Percentiles rank a stretch among this genome's conserved stretches.
These are phyloP conservation scores for Elmis aenea DNA, from an alignment of 2,888 invertebrate genomes.

Conservation along the genomic window DNA sequence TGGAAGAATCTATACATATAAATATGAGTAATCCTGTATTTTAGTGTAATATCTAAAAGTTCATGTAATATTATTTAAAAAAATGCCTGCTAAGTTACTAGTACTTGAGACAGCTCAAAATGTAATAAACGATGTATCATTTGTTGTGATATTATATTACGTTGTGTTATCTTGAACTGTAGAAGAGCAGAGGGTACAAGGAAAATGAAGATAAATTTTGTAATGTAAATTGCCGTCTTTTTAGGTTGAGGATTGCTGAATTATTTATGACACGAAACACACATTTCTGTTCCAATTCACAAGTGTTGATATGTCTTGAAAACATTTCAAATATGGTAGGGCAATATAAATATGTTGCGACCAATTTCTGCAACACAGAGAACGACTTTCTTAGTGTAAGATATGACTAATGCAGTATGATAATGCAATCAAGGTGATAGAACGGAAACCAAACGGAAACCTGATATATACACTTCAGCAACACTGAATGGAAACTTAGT, in stretches of 20 bases:
- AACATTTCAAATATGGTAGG: conserved; percentile 25
- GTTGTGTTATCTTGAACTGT: background rate
- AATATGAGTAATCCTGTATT: too few relatives aligned
- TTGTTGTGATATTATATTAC: background rate
- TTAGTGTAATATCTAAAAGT: too few relatives aligned
- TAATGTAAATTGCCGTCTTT: conserved; percentile 27
- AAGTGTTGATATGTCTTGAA: conserved; percentile 19
- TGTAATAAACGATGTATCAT: too few relatives aligned
- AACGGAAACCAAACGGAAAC: conserved; percentile 14
- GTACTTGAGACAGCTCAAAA: too few relatives aligned
- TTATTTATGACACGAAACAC: conserved; percentile 26
- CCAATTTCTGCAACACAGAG: conserved; percentile 12
- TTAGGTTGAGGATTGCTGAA: conserved; percentile 23
- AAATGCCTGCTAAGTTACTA: too few relatives aligned
- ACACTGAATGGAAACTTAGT: conserved; percentile 18
- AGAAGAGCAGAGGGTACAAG: background rate
- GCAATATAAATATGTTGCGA: conserved; percentile 18
- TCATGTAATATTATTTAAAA: too few relatives aligned
- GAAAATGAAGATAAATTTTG: conserved; percentile 21
- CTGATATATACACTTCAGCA: conserved; percentile 14
- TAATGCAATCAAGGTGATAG: conserved; percentile 31
- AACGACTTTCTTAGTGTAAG: conserved; percentile 17
- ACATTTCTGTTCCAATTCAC: conserved; percentile 24
- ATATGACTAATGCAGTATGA: conserved; percentile 29
- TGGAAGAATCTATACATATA: too few relatives aligned